Conservation (phyloP, 2,888 invertebrate species). For the Dascillus cervinus region DNA sequence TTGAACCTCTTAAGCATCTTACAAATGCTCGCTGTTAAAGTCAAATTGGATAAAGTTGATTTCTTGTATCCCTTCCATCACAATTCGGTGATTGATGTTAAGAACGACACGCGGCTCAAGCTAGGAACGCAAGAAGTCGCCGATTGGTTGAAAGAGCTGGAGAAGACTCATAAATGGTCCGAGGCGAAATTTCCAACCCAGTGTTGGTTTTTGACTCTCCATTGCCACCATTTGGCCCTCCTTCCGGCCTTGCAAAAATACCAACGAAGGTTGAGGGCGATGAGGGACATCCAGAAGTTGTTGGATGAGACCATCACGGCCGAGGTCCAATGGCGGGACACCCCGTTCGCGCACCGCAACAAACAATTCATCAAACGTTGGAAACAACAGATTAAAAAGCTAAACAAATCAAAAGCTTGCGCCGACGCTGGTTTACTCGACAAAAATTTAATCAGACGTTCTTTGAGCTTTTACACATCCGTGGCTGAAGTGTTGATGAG, state of each 20-base stretch:
- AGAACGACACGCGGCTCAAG: constrained; percentile 76
- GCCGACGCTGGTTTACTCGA: constrained; percentile 87
- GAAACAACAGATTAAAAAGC: constrained; percentile 76
- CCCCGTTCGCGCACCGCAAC: constrained; percentile 68
- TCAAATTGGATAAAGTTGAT: constrained; percentile 86
- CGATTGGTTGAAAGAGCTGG: constrained; percentile 62
- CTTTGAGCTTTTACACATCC: constrained; percentile 79
- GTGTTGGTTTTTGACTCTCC: constrained; percentile 94
- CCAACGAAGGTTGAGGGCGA: constrained; percentile 63
- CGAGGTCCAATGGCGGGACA: constrained; percentile 75
- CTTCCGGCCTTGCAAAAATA: constrained; percentile 84
- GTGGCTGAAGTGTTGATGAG: constrained; percentile 72
- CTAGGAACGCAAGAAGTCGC: constrained; percentile 74
- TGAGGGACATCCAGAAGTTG: constrained; percentile 81
- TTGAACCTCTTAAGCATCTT: constrained; percentile 86
- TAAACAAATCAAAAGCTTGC: constrained; percentile 77
- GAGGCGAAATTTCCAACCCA: constrained; percentile 90
- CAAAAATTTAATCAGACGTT: constrained; percentile 70
- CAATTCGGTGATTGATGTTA: constrained; percentile 61
- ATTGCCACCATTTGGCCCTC: constrained; percentile 87
- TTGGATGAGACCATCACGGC: constrained; percentile 76
- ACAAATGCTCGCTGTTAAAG: constrained; percentile 82
- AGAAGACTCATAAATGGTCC: constrained; percentile 55
- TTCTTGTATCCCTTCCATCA: constrained; percentile 83
- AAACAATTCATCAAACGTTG: constrained; percentile 77